A percentile compares a stretch with the other conserved stretches of the same genome.
phyloP scores from a whole-genome alignment of 2,888 invertebrate species.

The Patella ulyssiponensis region DNA sequence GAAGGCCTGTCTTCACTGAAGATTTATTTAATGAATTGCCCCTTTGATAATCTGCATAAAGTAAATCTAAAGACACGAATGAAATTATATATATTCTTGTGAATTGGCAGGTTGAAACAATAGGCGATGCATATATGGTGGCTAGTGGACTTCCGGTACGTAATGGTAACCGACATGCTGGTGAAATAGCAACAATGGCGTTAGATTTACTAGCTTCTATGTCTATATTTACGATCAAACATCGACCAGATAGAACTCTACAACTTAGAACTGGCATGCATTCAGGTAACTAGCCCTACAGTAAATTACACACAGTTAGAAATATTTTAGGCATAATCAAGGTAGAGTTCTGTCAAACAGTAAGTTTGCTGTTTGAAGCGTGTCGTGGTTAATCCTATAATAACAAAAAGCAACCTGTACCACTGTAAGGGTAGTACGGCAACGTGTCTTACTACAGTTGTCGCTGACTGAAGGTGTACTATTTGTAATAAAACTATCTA shows the following conservation, averaged over 20 bases:
- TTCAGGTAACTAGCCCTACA: conserved; percentile 40
- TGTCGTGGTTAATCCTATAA: not conserved
- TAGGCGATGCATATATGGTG: conserved; percentile 62
- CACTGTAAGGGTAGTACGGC: too few species aligned
- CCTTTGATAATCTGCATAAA: too few species aligned
- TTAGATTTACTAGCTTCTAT: conserved; percentile 54
- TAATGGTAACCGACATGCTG: conserved; percentile 53
- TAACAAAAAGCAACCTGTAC: too few species aligned
- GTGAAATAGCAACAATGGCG: conserved; percentile 57
- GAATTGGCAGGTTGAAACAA: conserved; percentile 55
- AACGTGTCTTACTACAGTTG: not conserved
- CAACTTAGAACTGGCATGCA: conserved; percentile 58
- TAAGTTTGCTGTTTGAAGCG: not conserved
- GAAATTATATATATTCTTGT: not conserved
- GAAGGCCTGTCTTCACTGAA: too few species aligned
- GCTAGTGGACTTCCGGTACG: conserved; percentile 54
- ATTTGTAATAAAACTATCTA: too few species aligned
- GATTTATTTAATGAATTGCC: too few species aligned
- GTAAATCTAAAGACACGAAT: not conserved
- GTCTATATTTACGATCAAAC: conserved; percentile 51
- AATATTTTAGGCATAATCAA: not conserved
- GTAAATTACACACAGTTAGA: not conserved
- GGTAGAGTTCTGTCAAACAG: not conserved
- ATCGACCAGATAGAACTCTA: conserved; percentile 49
- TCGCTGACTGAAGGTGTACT: not conserved